Conservation (phyloP, 2,888 invertebrate genomes). For the Caenorhabditis drosophilae region DNA sequence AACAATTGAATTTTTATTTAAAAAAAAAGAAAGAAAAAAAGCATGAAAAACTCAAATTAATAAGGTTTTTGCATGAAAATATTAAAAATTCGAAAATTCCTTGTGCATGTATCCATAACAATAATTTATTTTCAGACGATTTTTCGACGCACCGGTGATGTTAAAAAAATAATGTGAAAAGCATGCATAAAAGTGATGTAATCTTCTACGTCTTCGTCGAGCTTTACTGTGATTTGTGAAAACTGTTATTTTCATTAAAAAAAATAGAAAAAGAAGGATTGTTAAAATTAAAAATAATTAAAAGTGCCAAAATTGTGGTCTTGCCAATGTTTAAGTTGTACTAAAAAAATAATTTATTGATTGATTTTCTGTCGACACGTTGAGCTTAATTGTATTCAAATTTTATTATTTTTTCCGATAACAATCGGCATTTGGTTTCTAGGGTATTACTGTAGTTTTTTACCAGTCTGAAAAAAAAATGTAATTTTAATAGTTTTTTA, state of each 20-base stretch:
- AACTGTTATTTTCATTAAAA: no score
- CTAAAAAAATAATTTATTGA: conserved; percentile 2
- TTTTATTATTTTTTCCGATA: no score
- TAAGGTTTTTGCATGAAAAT: no score
- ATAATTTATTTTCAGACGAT: conserved; percentile 2
- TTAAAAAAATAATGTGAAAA: conserved; percentile 3
- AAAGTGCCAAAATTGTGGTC: conserved; percentile 6
- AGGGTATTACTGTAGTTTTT: no score
- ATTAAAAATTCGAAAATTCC: no score
- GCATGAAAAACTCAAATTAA: neutral
- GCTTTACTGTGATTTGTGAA: no score
- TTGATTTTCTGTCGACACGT: neutral
- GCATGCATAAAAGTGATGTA: no score
- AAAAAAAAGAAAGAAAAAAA: conserved; percentile 7
- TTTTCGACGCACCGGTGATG: conserved; percentile 4
- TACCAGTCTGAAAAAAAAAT: neutral
- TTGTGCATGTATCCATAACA: conserved; percentile 9
- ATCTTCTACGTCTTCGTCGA: no score
- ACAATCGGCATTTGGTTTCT: no score
- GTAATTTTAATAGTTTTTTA: neutral
- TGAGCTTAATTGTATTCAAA: neutral
- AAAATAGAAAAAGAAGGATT: no score
- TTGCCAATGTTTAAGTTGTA: conserved; percentile 1
- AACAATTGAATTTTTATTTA: conserved; percentile 24
- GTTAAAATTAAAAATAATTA: no score